A percentile compares a stretch with the other conserved stretches of the same genome.
phyloP scores from a whole-genome alignment of 2,888 invertebrate species.

The Cerastoderma edule region DNA sequence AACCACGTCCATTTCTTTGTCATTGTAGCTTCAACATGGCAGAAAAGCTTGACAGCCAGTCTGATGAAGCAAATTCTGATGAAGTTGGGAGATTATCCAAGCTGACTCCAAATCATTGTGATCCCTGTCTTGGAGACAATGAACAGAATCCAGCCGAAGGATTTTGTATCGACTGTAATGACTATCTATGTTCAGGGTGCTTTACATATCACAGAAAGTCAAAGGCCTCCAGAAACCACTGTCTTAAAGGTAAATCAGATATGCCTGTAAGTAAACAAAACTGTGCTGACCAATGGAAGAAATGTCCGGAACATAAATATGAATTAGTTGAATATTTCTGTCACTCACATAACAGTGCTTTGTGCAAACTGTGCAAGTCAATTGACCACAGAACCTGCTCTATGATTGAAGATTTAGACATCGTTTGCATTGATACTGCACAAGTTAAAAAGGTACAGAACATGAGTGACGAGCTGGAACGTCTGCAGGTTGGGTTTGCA shows the following conservation, averaged over 20 bases:
- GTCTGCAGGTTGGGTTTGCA: background rate
- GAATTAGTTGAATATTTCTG: too few species aligned
- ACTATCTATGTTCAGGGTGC: constrained; percentile 26
- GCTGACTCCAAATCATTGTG: background rate
- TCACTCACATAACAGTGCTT: too few species aligned
- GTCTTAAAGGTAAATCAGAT: constrained; percentile 8
- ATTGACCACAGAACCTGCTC: too few species aligned
- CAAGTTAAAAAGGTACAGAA: background rate
- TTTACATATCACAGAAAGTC: background rate
- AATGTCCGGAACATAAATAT: background rate
- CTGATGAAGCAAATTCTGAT: background rate
- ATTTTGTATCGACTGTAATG: constrained; percentile 29
- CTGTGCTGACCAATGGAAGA: background rate
- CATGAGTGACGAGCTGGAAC: background rate
- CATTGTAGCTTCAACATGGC: constrained; percentile 5
- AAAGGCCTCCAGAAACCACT: background rate
- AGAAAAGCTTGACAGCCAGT: background rate
- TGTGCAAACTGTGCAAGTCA: too few species aligned
- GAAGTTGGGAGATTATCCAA: background rate
- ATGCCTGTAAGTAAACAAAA: background rate
- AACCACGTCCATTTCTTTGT: too few species aligned
- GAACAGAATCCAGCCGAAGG: constrained; percentile 13
- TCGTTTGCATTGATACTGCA: too few species aligned
- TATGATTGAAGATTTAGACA: too few species aligned
- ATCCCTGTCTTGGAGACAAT: constrained; percentile 5